Base-by-base conservation (phyloP, 2,888 invertebrate genomes). In the Atrina japonica region DNA sequence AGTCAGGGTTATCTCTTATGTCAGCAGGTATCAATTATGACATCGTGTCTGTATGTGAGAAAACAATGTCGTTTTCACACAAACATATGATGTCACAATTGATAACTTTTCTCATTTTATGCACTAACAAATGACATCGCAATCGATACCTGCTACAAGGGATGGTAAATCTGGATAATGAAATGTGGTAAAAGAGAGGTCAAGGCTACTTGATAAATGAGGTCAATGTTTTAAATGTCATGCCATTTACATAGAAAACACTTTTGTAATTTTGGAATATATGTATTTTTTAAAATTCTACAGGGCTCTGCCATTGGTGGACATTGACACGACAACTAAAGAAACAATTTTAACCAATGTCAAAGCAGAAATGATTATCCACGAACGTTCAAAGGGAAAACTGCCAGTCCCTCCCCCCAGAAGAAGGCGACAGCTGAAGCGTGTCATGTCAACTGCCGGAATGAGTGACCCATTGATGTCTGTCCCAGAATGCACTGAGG, bases 281-380 rank as follows among this genome's bases (percentile, higher is more conserved):
- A 29, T 9, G 27, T 53, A 23, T 18, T 21, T 50, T 1, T 7
- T 7, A 25, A 9, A 5, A 6, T 50, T 50, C 29, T 78, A 3
- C 78, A 87, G 87, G 64, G 80, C 82, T 0, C 60, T 83, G 45
- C 87, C 86, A 3, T 68, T 83, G 23, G 75, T 84, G 1, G 85
- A 85, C 63, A 81, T 87, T 25, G 82, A 85, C 64, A 61, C 77
- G 6, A 67, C 67, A 21, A 82, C 86, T 0, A 81, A 81, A 56
- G 70, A 81, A 59, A 82, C 82, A 1, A 53, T 70, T 9, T 55
- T 83, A n/a, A 83, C 82, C 11, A 72, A 55, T n/a, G 75, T 86
- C 21, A 71, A 80, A 61, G 81, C 86, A 9, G 85, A 85, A 56
- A 74, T 87, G 40, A 85, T 86, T 70, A 87, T 87, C 47, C 83